These are phyloP conservation scores for Leptinotarsa juncta DNA, from an alignment of 2,888 invertebrate genomes.

Conservation along the genomic window DNA sequence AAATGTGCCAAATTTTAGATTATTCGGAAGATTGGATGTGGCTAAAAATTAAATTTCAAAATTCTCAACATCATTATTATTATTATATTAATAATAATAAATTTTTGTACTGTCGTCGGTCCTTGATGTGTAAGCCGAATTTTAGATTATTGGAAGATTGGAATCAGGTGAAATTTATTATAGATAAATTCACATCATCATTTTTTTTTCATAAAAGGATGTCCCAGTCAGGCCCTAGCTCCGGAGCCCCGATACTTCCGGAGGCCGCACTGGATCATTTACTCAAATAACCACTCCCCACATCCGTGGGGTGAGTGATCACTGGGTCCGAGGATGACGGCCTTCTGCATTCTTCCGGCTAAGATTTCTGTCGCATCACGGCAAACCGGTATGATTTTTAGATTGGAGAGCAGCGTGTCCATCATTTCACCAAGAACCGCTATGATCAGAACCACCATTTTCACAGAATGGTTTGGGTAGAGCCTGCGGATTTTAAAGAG, in stretches of 20 bases:
- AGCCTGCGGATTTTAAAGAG: neutral
- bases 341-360: too few relatives aligned
- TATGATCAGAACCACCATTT: constrained; percentile 6
- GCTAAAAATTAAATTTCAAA: too few relatives aligned
- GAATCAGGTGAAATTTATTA: too few relatives aligned
- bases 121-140: too few relatives aligned
- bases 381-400: too few relatives aligned
- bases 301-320: neutral
- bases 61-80: constrained; percentile 11
- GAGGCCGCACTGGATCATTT: neutral
- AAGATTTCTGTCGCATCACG: too few relatives aligned
- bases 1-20: too few relatives aligned
- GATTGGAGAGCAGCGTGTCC: neutral
- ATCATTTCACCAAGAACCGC: neutral
- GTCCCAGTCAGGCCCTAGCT: neutral
- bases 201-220: neutral
- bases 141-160: too few relatives aligned
- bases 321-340: neutral
- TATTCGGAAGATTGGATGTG: too few relatives aligned
- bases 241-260: neutral
- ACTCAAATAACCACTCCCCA: neutral
- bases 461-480: constrained; percentile 1
- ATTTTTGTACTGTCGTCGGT: too few relatives aligned
- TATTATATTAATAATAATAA: neutral
- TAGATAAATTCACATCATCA: too few relatives aligned